A percentile compares a stretch with the other conserved stretches of the same genome.
These are phyloP conservation scores for Hippocampus guttulatus DNA, from an alignment of 2,113 vertebrate species.

Conservation along the genomic window DNA sequence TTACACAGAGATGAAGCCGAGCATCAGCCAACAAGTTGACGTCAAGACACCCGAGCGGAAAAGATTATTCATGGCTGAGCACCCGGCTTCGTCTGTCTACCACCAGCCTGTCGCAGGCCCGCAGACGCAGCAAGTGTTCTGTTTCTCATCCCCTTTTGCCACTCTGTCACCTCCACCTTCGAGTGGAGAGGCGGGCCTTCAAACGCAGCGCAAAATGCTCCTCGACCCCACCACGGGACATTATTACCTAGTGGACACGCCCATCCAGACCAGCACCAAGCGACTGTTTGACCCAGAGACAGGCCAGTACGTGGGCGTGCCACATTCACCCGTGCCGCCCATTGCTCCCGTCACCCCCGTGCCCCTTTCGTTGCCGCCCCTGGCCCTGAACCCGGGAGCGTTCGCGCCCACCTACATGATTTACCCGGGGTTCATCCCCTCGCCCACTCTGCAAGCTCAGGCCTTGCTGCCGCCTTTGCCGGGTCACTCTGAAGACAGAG, in stretches of 20 bases:
- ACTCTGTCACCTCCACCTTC: slow-evolving; percentile 51
- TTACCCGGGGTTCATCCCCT: slow-evolving; percentile 82
- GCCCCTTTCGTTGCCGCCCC: slow-evolving; percentile 61
- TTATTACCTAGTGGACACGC: slow-evolving; percentile 91
- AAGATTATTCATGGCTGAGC: slow-evolving; percentile 54
- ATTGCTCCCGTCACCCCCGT: slow-evolving; percentile 60
- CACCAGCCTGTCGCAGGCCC: slow-evolving; percentile 65
- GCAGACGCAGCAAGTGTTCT: slow-evolving; percentile 69
- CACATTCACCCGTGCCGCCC: slow-evolving; percentile 65
- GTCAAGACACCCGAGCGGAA: slow-evolving; percentile 48
- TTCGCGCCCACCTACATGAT: slow-evolving; percentile 82
- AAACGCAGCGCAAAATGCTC: slow-evolving; percentile 88
- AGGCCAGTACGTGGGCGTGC: slow-evolving; percentile 92
- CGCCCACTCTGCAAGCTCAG: slow-evolving; percentile 67
- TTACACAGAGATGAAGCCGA: slow-evolving; percentile 20
- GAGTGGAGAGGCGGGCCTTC: slow-evolving; percentile 49
- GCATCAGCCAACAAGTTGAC: slow-evolving; percentile 25
- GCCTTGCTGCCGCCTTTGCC: slow-evolving; percentile 42
- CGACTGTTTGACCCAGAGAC: slow-evolving; percentile 92
- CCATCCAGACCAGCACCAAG: slow-evolving; percentile 77
- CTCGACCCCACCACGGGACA: slow-evolving; percentile 90
- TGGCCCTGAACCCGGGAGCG: slow-evolving; percentile 56
- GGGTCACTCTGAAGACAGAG: slow-evolving; percentile 52
- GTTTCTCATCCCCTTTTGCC: slow-evolving; percentile 73
- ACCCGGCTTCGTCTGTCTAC: slow-evolving; percentile 66